Conservation (phyloP, 1,140 invertebrate genomes). For the Zaprionus camerounensis region DNA sequence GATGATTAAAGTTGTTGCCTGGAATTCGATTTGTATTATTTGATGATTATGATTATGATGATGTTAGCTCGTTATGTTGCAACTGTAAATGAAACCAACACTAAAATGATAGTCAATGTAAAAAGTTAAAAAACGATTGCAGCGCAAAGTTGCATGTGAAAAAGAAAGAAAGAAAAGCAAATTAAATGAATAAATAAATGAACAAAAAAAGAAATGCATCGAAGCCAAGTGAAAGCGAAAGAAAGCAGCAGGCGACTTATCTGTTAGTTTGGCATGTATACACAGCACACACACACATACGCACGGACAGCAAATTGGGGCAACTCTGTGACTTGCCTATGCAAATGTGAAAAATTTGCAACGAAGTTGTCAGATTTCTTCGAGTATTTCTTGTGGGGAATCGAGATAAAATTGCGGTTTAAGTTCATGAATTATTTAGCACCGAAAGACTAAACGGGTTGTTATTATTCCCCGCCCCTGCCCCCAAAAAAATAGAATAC, state of each 20-base stretch:
- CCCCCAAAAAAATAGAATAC: background rate
- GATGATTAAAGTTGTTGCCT: conserved; percentile 32
- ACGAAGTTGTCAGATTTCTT: conserved; percentile 29
- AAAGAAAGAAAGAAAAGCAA: conserved; percentile 11
- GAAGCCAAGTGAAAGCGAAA: conserved; percentile 35
- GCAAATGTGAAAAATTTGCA: conserved; percentile 54
- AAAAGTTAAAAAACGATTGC: conserved; percentile 63
- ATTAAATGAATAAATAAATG: conserved; percentile 34
- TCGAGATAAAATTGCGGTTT: conserved; percentile 26
- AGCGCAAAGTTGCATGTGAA: conserved; percentile 31
- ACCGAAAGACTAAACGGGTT: conserved; percentile 24
- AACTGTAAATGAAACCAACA: conserved; percentile 63
- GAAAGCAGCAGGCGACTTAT: conserved; percentile 25
- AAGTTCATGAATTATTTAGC: conserved; percentile 39
- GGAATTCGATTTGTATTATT: conserved; percentile 49
- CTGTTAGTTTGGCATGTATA: conserved; percentile 23
- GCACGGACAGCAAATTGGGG: background rate
- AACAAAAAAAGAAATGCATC: conserved; percentile 38
- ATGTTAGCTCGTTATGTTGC: conserved; percentile 63
- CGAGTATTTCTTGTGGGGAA: background rate
- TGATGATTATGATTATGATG: no score
- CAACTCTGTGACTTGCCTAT: conserved; percentile 24
- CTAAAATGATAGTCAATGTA: conserved; percentile 69
- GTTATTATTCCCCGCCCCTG: background rate
- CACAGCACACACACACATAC: background rate